phyloP scores from a whole-genome alignment of 2,113 vertebrate genomes.

The Sorex araneus region DNA sequence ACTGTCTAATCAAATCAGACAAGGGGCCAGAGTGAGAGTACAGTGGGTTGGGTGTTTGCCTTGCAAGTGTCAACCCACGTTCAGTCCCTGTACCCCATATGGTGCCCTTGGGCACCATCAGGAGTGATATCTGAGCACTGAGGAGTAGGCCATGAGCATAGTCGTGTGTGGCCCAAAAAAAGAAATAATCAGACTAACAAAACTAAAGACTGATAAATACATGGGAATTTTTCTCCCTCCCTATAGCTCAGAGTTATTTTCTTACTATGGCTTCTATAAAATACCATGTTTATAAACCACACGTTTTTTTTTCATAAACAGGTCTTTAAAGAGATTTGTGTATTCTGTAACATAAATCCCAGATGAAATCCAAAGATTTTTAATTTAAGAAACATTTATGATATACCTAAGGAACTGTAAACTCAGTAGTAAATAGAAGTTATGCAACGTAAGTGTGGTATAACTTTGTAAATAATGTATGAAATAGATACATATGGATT shows the following conservation, averaged over 20 bases:
- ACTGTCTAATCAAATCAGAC: no score
- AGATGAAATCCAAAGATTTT: not conserved
- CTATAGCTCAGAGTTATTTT: not conserved
- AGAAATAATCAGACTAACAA: not conserved
- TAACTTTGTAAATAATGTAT: not conserved
- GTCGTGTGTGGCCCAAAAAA: no score
- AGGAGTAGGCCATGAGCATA: no score
- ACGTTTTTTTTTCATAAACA: not conserved
- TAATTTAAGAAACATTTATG: not conserved
- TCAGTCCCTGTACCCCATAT: no score
- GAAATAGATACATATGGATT: not conserved
- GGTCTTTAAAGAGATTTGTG: constrained; percentile 14
- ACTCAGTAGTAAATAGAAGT: not conserved
- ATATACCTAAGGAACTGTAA: not conserved
- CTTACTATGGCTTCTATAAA: not conserved
- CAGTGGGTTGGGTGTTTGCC: no score
- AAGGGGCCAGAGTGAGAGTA: no score
- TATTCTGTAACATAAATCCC: not conserved
- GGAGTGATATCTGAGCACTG: no score
- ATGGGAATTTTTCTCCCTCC: not conserved
- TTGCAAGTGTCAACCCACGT: no score
- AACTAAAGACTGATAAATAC: not conserved
- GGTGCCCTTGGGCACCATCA: no score
- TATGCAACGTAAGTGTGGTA: no score
- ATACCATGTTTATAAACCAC: not conserved